Evolutionary conservation across 2,888 invertebrate genomes (phyloP).

Genomic region (Drosophila kuntzei): DNA sequence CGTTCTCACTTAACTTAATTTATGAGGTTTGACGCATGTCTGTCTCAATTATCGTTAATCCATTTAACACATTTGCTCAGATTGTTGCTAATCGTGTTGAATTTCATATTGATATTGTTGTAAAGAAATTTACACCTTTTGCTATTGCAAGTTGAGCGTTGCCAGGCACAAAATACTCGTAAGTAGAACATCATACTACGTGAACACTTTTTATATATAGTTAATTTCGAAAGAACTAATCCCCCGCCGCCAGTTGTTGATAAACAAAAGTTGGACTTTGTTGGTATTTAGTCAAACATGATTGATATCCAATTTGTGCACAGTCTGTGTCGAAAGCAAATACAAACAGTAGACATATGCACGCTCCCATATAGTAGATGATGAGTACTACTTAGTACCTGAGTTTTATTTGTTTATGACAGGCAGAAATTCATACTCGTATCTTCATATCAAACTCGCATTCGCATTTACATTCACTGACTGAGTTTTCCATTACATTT

Average conservation of each 20-base stretch:
- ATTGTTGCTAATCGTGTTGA: constrained; percentile 60
- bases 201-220: constrained; percentile 15
- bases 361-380: background rate
- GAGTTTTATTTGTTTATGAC: constrained; percentile 23
- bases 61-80: constrained; percentile 53
- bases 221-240: constrained; percentile 12
- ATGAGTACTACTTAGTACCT: constrained; percentile 3
- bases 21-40: constrained; percentile 43
- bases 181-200: constrained; percentile 10
- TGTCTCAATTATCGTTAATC: constrained; percentile 59
- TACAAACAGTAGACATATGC: constrained; percentile 1
- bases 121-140: constrained; percentile 67
- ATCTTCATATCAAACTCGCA: constrained; percentile 36
- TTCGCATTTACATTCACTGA: constrained; percentile 22
- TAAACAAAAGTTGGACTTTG: constrained; percentile 52
- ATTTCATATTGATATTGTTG: constrained; percentile 49
- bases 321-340: constrained; percentile 25
- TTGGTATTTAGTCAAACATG: constrained; percentile 10
- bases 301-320: constrained; percentile 46
- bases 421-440: constrained; percentile 22
- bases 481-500: constrained; percentile 49
- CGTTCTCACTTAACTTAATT: constrained; percentile 31
- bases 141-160: constrained; percentile 37
- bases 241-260: constrained; percentile 38
- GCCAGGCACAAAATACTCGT: constrained; percentile 31